phyloP scores from a whole-genome alignment of 2,113 vertebrate species.

The Asarcornis scutulata region DNA sequence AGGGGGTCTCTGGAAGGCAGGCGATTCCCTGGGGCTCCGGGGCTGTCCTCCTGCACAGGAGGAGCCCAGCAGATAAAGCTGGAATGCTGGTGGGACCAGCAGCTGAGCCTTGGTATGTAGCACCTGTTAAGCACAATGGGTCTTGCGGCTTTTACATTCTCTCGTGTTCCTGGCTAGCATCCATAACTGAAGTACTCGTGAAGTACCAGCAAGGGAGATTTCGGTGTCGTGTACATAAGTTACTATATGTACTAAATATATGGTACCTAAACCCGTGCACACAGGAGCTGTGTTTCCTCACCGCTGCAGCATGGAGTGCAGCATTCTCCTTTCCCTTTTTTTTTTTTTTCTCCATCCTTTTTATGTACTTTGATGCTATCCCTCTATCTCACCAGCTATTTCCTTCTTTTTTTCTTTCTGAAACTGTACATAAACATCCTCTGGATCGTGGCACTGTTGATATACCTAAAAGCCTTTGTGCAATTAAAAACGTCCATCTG shows the following conservation, averaged over 20 bases:
- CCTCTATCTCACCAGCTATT: background rate
- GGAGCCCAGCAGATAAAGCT: background rate
- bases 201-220: background rate
- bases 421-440: background rate
- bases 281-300: background rate
- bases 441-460: background rate
- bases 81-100: slow-evolving; percentile 36
- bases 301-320: background rate
- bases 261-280: background rate
- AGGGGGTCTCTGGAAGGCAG: background rate
- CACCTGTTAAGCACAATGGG: slow-evolving; percentile 35
- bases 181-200: slow-evolving; percentile 18
- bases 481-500: slow-evolving; percentile 54
- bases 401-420: background rate
- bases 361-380: background rate
- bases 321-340: background rate
- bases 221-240: background rate
- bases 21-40: accelerated
- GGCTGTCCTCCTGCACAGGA: background rate
- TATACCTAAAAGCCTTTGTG: slow-evolving; percentile 14
- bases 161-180: slow-evolving; percentile 2
- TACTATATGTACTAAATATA: background rate
- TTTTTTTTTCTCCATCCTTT: background rate
- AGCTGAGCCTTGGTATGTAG: slow-evolving; percentile 37
- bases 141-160: slow-evolving; percentile 15